Evolutionary conservation across 2,113 vertebrate genomes (phyloP).

Genomic region (Cranoglanis bouderius): DNA sequence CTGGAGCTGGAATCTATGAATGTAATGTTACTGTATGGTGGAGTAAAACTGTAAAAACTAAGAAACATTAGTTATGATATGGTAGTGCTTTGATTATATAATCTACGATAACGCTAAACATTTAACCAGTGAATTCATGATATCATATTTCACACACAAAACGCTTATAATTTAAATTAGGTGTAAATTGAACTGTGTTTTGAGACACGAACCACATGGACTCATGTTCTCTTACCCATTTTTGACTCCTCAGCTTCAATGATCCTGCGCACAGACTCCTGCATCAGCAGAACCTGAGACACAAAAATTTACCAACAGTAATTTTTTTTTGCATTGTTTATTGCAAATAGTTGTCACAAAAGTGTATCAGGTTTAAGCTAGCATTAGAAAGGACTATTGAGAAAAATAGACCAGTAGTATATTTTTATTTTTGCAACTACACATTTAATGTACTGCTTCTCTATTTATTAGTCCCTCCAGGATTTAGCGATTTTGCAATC

Average conservation of each 20-base stretch:
- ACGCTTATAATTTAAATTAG: background rate
- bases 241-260: conserved; percentile 92
- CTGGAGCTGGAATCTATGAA: background rate
- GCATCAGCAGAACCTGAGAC: conserved; percentile 91
- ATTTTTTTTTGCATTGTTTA: background rate
- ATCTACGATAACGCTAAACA: background rate
- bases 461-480: background rate
- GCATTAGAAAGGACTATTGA: background rate
- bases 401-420: background rate
- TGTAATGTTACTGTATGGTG: background rate
- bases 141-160: background rate
- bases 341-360: background rate
- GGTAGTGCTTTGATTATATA: background rate
- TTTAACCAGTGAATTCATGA: background rate
- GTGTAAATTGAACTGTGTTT: background rate
- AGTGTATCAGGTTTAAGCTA: background rate
- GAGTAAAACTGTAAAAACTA: background rate
- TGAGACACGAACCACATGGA: background rate
- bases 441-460: background rate
- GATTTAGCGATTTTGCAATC: no score
- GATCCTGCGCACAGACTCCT: conserved; percentile 94
- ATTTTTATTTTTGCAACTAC: background rate
- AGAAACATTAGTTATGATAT: background rate
- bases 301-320: background rate
- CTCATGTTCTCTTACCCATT: conserved; percentile 82